Evolutionary conservation across 1,140 invertebrate species (phyloP).

Genomic region (Ctenoplectra terminalis): DNA sequence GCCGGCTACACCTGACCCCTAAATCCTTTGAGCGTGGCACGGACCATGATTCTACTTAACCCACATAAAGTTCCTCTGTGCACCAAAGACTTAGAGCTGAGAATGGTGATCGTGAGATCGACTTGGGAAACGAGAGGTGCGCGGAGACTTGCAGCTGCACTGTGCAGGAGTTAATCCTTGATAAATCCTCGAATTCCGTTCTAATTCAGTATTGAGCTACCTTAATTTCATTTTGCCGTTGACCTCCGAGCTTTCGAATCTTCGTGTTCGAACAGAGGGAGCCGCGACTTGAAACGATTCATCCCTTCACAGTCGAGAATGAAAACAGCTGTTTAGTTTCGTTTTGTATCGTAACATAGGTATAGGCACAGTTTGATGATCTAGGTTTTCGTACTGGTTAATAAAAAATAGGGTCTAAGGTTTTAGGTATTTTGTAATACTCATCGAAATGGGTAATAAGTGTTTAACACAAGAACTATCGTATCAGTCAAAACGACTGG

Average conservation of each 20-base stretch:
- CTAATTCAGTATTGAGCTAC: conserved; percentile 75
- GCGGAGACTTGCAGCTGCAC: conserved; percentile 60
- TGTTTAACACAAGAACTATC: too few relatives aligned
- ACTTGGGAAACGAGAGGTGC: conserved; percentile 64
- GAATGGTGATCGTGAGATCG: conserved; percentile 65
- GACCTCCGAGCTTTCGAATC: conserved; percentile 46
- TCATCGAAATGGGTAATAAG: too few relatives aligned
- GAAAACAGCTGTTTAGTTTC: too few relatives aligned
- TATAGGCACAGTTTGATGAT: too few relatives aligned
- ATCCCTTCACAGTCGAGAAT: too few relatives aligned
- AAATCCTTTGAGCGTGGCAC: conserved; percentile 66
- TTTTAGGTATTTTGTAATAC: too few relatives aligned
- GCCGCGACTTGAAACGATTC: background rate
- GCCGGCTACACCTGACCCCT: conserved; percentile 54
- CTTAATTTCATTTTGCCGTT: conserved; percentile 72
- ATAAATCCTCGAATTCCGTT: conserved; percentile 73
- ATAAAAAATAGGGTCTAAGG: too few relatives aligned
- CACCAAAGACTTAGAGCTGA: conserved; percentile 59
- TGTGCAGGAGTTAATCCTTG: conserved; percentile 75
- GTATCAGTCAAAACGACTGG: too few relatives aligned
- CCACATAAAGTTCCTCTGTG: conserved; percentile 67
- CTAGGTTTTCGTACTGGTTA: too few relatives aligned
- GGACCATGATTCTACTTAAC: conserved; percentile 70
- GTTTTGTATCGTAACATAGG: too few relatives aligned
- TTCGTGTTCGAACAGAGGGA: background rate